Conservation (phyloP, 2,113 vertebrate genomes). For the Ancistrus triradiatus region DNA sequence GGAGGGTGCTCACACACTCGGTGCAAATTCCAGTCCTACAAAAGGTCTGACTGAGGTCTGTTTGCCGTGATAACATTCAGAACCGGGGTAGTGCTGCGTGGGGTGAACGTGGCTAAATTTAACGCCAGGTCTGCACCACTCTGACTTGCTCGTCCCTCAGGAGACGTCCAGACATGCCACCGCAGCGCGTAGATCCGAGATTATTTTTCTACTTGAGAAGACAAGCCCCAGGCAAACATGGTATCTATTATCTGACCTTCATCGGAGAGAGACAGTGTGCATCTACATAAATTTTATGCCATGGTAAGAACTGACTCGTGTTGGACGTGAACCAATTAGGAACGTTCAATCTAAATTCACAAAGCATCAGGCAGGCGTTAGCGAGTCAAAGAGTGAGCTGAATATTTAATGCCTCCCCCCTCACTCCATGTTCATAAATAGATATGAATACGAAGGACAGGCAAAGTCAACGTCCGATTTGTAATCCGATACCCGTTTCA, state of each 20-base stretch:
- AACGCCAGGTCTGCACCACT: conserved; percentile 21
- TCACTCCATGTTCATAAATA: conserved; percentile 17
- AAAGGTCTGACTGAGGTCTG: too few relatives aligned
- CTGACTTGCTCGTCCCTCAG: conserved; percentile 17
- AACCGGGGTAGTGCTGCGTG: too few relatives aligned
- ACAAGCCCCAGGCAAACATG: neutral
- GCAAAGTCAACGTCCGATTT: conserved; percentile 32
- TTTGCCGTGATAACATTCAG: too few relatives aligned
- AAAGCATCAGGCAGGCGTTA: conserved; percentile 30
- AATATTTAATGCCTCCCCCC: conserved; percentile 41
- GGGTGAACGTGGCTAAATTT: conserved; percentile 30
- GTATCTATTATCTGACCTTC: conserved; percentile 15
- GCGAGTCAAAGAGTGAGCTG: conserved; percentile 37
- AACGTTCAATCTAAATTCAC: conserved; percentile 42
- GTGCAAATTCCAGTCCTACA: too few relatives aligned
- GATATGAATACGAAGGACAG: conserved; percentile 22
- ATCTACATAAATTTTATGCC: conserved; percentile 32
- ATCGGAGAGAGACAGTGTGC: neutral
- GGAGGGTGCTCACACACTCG: too few relatives aligned
- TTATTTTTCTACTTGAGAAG: conserved; percentile 9
- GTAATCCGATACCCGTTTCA: conserved; percentile 32
- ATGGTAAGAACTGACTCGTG: conserved; percentile 2
- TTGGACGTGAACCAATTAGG: conserved; percentile 36
- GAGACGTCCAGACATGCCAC: conserved; percentile 5
- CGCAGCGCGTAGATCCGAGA: neutral